Conservation (phyloP, 2,888 invertebrate genomes). For the Teinopalpus imperialis region DNA sequence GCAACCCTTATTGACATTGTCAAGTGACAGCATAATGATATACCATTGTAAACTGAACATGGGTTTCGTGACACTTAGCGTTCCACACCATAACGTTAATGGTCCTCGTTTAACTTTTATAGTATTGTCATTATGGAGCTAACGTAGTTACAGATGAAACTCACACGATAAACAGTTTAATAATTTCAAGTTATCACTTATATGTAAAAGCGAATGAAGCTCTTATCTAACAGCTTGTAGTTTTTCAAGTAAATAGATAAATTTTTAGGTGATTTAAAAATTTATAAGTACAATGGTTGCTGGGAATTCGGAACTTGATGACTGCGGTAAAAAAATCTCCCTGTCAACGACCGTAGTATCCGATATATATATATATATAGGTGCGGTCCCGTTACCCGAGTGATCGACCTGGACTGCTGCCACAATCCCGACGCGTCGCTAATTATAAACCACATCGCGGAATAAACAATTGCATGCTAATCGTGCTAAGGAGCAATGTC, state of each 20-base stretch:
- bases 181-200: too few species aligned
- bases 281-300: neutral
- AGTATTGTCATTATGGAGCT: slow-evolving; percentile 17
- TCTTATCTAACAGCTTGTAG: too few species aligned
- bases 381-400: slow-evolving; percentile 72
- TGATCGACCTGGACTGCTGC: slow-evolving; percentile 78
- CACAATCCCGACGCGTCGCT: slow-evolving; percentile 65
- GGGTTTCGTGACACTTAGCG: slow-evolving; percentile 3
- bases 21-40: slow-evolving; percentile 39
- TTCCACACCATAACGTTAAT: slow-evolving; percentile 12
- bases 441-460: slow-evolving; percentile 62
- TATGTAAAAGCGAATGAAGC: too few species aligned
- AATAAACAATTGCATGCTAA: slow-evolving; percentile 59
- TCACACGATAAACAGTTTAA: slow-evolving; percentile 1
- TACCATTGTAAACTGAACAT: slow-evolving; percentile 20
- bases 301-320: slow-evolving; percentile 48
- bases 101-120: slow-evolving; percentile 16
- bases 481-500: slow-evolving; percentile 53
- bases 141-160: slow-evolving; percentile 9
- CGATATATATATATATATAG: too few species aligned
- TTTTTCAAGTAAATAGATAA: too few species aligned
- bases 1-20: slow-evolving; percentile 30
- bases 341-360: slow-evolving; percentile 76
- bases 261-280: too few species aligned
- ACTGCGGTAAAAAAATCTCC: slow-evolving; percentile 57